These are phyloP conservation scores for Phlogophora meticulosa DNA, from an alignment of 2,888 invertebrate species.

Conservation along the genomic window DNA sequence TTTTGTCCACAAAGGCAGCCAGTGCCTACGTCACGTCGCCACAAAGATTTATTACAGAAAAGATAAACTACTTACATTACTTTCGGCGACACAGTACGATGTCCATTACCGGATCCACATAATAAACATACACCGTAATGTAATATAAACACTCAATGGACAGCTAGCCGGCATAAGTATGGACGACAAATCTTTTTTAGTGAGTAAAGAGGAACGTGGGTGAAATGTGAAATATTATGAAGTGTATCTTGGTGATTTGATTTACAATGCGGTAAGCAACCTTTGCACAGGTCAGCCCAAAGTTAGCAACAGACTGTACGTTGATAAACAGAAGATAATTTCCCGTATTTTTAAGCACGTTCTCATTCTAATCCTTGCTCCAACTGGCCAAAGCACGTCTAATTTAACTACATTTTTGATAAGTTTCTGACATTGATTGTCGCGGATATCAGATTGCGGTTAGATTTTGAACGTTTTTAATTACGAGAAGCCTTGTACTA, in stretches of 20 bases:
- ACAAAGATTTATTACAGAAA: constrained; percentile 56
- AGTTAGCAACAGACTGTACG: too few relatives aligned
- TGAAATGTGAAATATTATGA: constrained; percentile 14
- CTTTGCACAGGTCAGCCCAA: too few relatives aligned
- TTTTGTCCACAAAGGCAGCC: constrained; percentile 16
- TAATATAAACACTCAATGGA: constrained; percentile 42
- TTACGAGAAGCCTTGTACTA: too few relatives aligned
- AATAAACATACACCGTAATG: constrained; percentile 42
- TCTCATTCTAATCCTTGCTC: too few relatives aligned
- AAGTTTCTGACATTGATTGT: too few relatives aligned
- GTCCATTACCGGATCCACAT: constrained; percentile 43
- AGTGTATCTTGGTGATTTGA: constrained; percentile 7
- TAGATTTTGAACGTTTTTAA: too few relatives aligned
- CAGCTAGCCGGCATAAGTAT: constrained; percentile 5
- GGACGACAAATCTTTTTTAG: constrained; percentile 19
- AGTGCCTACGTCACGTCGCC: constrained; percentile 12
- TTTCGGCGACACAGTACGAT: constrained; percentile 26
- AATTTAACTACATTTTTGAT: too few relatives aligned
- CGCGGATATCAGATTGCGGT: too few relatives aligned
- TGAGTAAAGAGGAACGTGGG: constrained; percentile 8
- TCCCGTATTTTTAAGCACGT: too few relatives aligned
- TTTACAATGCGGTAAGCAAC: neutral
- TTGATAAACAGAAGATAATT: too few relatives aligned
- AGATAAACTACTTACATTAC: constrained; percentile 59
- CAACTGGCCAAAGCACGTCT: too few relatives aligned